Evolutionary conservation across 1,140 invertebrate genomes (phyloP), one percentile per base, ranked within the genome.

Genomic region (Trichonephila inaurata): DNA sequence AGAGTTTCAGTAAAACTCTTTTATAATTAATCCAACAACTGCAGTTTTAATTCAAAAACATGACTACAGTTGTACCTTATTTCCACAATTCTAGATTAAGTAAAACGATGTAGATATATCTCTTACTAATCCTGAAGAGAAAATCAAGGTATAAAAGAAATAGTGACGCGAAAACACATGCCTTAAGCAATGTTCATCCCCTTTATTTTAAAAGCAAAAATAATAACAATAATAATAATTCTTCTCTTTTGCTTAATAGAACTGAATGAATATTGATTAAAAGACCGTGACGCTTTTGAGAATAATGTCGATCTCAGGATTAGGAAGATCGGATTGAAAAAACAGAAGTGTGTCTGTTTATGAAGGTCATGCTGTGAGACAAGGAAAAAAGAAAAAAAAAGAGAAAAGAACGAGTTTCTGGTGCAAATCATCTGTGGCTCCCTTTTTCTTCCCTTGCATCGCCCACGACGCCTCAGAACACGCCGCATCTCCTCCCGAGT

Each of bases 271-370:
- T 77, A 77, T 77, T 77, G 72, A 33, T 77, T 33, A 77, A 89
- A 89, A 69, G 62, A 89, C 19, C 87, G 87, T 89, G 64, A 89
- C 87, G 87, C 40, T 33, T 51, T 72, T 40, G 85, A 62, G 58
- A 89, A 89, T 89, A 33, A 69, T 89, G 87, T 72, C 87, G 62
- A 89, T 89, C 87, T 21, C 12, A 24, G 64, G 87, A 89, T 89
- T 89, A 89, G 21, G 87, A 33, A 40, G 85, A 87, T 87, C 16
- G 85, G 60, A 61, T 87, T 60, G 85, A 62, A 19, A 83, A n/a
- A 83, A 83, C 62, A 87, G 28, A 87, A 87, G 85, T 61, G 85
- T 87, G 85, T 21, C 85, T 87, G 24, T 61, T 60, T 87, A 87
- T 87, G 85, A 87, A 87, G 85, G 85, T 87, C 85, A 87, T 10